These are phyloP conservation scores for Morus bassanus DNA, from an alignment of 2,797 vertebrate genomes.

Conservation along the genomic window DNA sequence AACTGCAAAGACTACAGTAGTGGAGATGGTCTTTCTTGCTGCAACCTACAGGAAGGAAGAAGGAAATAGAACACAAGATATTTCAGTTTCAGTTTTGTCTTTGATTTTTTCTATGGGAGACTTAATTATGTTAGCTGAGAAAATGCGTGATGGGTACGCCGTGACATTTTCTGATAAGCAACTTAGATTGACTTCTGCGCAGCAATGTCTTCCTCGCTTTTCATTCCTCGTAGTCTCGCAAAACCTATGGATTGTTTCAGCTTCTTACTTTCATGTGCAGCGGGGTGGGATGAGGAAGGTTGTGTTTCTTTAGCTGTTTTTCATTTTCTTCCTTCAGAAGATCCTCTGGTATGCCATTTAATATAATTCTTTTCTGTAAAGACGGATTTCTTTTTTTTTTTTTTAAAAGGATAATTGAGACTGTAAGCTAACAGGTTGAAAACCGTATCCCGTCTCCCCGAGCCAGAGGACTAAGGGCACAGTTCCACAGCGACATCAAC, in stretches of 20 bases:
- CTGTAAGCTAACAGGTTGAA: not conserved
- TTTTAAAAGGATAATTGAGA: not conserved
- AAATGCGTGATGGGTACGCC: not conserved
- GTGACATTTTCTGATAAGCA: not conserved
- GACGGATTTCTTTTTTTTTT: not conserved
- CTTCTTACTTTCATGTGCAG: not conserved
- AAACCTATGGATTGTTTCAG: not conserved
- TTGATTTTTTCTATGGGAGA: not conserved
- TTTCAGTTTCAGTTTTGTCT: slow-evolving; percentile 17
- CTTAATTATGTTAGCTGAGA: not conserved
- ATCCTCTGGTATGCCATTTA: not conserved
- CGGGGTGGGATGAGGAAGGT: not conserved
- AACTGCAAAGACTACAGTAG: rapidly evolving
- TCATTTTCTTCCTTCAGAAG: not conserved
- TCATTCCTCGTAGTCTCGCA: rapidly evolving
- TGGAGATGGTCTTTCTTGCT: not conserved
- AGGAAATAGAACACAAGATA: not conserved
- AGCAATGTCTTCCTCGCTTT: not conserved
- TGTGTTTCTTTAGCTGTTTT: not conserved
- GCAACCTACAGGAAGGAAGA: not conserved
- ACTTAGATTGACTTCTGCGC: not conserved
- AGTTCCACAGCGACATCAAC: rapidly evolving
- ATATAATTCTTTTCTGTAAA: not conserved
- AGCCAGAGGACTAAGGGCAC: not conserved
- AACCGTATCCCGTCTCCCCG: not conserved